These are phyloP conservation scores for Philotrypesis tridentata DNA, from an alignment of 1,140 invertebrate genomes.

Conservation along the genomic window DNA sequence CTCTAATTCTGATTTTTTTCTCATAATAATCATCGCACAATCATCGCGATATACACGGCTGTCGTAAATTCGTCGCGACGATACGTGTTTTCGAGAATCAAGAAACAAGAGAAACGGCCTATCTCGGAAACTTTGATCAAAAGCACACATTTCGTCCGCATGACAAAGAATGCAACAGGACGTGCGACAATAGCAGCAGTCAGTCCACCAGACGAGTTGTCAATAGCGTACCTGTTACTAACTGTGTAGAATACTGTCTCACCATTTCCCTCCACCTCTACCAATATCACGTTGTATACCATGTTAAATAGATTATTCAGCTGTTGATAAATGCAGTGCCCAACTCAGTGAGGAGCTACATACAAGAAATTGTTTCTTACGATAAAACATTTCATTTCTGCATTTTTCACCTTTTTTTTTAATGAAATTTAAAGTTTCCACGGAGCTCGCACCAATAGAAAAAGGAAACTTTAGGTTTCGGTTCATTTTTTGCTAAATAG, in stretches of 20 bases:
- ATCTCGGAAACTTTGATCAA: slow-evolving; percentile 61
- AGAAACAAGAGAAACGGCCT: slow-evolving; percentile 45
- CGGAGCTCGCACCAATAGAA: background rate
- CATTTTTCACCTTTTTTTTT: background rate
- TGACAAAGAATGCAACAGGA: slow-evolving; percentile 59
- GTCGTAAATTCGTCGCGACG: slow-evolving; percentile 35
- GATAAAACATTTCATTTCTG: background rate
- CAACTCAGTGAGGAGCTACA: background rate
- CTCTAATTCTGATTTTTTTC: slow-evolving; percentile 41
- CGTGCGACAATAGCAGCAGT: slow-evolving; percentile 71
- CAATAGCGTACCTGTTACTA: slow-evolving; percentile 60
- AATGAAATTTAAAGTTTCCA: slow-evolving; percentile 42
- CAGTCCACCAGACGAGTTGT: slow-evolving; percentile 74
- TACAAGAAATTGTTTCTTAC: background rate
- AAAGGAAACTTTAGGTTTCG: slow-evolving; percentile 39
- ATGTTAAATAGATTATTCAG: background rate
- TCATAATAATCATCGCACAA: slow-evolving; percentile 47
- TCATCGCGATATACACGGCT: slow-evolving; percentile 47
- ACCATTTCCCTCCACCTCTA: slow-evolving; percentile 16
- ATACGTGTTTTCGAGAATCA: slow-evolving; percentile 29
- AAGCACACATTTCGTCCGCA: slow-evolving; percentile 53
- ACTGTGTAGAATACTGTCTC: slow-evolving; percentile 46
- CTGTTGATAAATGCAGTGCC: slow-evolving; percentile 25
- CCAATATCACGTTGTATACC: slow-evolving; percentile 24
- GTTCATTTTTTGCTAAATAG: background rate